These are phyloP conservation scores for Menura novaehollandiae DNA, from an alignment of 2,113 vertebrate genomes.

Conservation along the genomic window DNA sequence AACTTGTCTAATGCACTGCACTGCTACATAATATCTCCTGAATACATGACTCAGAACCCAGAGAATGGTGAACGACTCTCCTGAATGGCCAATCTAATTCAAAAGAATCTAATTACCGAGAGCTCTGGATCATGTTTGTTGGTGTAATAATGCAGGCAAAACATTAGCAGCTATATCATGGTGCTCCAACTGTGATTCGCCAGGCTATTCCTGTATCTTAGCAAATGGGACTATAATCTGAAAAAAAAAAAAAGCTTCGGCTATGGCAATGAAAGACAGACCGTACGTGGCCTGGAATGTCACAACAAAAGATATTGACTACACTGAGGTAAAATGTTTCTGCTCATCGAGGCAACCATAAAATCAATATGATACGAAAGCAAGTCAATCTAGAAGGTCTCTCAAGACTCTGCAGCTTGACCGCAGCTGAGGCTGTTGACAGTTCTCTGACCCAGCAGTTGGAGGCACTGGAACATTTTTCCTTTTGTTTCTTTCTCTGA, in stretches of 20 bases:
- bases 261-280: slow-evolving; percentile 75
- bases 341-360: slow-evolving; percentile 81
- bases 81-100: slow-evolving; percentile 87
- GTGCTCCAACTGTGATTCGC: slow-evolving; percentile 86
- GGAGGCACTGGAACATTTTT: slow-evolving; percentile 81
- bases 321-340: slow-evolving; percentile 80
- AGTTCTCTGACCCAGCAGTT: slow-evolving; percentile 81
- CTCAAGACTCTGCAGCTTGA: slow-evolving; percentile 80
- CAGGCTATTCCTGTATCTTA: slow-evolving; percentile 83
- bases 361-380: slow-evolving; percentile 87
- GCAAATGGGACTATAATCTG: slow-evolving; percentile 85
- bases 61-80: slow-evolving; percentile 82
- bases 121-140: slow-evolving; percentile 86
- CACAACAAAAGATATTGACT: slow-evolving; percentile 88
- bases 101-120: slow-evolving; percentile 88
- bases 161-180: slow-evolving; percentile 87
- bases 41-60: slow-evolving; percentile 85
- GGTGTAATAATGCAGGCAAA: slow-evolving; percentile 86
- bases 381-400: slow-evolving; percentile 84
- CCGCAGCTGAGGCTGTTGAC: slow-evolving; percentile 81
- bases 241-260: slow-evolving; percentile 68
- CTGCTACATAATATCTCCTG: slow-evolving; percentile 86
- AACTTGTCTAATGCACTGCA: slow-evolving; percentile 87
- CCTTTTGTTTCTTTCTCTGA: slow-evolving; percentile 79
- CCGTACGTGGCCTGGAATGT: slow-evolving; percentile 79